These are phyloP conservation scores for Apostichopus californicus DNA, from an alignment of 35 echinoderm and acorn worm genomes.

Conservation along the genomic window DNA sequence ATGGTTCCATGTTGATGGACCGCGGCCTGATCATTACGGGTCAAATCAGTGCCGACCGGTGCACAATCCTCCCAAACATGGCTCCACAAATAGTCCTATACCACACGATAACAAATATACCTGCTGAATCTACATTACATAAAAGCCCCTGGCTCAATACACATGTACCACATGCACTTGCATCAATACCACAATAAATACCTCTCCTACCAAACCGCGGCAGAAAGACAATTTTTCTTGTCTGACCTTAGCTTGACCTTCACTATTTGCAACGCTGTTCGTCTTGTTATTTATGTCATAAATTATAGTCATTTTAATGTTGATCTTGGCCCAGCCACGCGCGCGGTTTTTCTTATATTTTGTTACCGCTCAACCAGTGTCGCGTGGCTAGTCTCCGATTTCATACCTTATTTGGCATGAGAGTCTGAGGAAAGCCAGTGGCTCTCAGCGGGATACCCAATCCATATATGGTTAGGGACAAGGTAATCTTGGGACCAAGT, in stretches of 20 bases:
- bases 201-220: neutral
- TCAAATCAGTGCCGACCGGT: too few relatives aligned
- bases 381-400: constrained; percentile 47
- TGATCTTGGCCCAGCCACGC: constrained; percentile 46
- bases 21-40: too few relatives aligned
- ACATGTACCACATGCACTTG: neutral
- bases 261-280: neutral
- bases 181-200: neutral
- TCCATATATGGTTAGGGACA: constrained; percentile 50
- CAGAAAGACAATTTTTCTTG: constrained; percentile 12
- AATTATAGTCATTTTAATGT: constrained; percentile 42
- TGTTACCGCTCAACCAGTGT: constrained; percentile 1
- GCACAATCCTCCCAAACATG: too few relatives aligned
- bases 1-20: too few relatives aligned
- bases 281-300: constrained; percentile 44
- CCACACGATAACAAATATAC: too few relatives aligned
- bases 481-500: constrained; percentile 9
- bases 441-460: constrained; percentile 33
- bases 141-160: too few relatives aligned
- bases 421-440: constrained; percentile 33
- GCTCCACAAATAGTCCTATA: too few relatives aligned
- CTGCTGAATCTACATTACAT: too few relatives aligned
- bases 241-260: constrained; percentile 39
- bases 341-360: constrained; percentile 1
- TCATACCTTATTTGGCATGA: constrained; percentile 55